phyloP scores from a whole-genome alignment of 2,797 vertebrate genomes.

The Emydoidea blandingii region DNA sequence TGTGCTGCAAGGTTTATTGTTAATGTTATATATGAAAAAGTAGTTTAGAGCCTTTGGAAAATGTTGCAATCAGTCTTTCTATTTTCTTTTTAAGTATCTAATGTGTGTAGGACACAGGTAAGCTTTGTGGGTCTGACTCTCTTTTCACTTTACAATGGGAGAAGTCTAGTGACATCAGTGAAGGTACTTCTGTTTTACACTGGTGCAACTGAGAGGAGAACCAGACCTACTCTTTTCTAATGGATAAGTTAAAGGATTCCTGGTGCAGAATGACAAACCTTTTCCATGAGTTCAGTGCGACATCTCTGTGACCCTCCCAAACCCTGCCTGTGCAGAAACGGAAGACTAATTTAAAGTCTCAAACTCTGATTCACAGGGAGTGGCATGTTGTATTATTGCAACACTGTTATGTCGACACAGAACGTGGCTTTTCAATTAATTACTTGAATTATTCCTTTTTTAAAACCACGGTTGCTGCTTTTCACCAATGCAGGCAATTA shows the following conservation, averaged over 20 bases:
- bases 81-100: neutral
- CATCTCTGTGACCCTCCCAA: neutral
- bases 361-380: fast-evolving
- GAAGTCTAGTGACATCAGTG: neutral
- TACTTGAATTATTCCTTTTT: neutral
- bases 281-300: fast-evolving
- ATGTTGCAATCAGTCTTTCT: fast-evolving
- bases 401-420: neutral
- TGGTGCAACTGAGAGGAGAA: neutral
- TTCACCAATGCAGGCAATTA: neutral
- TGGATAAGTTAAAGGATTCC: neutral
- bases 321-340: neutral
- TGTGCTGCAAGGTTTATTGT: neutral
- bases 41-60: neutral
- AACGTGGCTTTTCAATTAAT: neutral
- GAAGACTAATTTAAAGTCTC: neutral
- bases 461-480: neutral
- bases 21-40: neutral
- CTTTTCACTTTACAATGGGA: neutral
- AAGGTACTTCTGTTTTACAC: neutral
- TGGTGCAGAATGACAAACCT: neutral
- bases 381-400: neutral
- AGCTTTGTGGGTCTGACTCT: neutral
- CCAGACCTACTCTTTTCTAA: neutral
- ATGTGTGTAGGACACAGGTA: neutral